Evolutionary conservation across 2,888 invertebrate species (phyloP), one percentile per base, ranked within the genome.

Genomic region (Epirrita christyi): DNA sequence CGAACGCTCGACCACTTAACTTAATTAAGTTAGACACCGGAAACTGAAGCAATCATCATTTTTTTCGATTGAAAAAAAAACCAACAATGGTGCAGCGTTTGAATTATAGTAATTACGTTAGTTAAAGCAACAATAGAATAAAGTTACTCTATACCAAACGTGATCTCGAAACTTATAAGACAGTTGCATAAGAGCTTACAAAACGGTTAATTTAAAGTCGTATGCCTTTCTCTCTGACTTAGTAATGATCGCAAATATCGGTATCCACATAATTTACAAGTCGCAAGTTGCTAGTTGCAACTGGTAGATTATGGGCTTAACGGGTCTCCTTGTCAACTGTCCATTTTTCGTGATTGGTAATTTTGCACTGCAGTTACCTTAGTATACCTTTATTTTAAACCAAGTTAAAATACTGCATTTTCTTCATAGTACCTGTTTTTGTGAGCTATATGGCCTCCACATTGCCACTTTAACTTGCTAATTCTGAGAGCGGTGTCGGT

Each of bases 151-250:
- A 34, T 37, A 52, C 29, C 32, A 29, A 47, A 55, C 50, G 46
- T 46, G 54, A 42, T 59, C 59, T 59, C 59, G 46, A 59, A 59
- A 59, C 55, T 59, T 54, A 50, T 32, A 45, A 42, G 42, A 27
- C 3, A 36, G 48, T 59, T 59, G 50, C 59, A 36, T 37, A 58
- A 58, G 65, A 70, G 69, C 72, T 73, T 80, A 78, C 80, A 78
- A 80, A 80, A 81, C 71, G 64, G 55, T 71, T 67, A 40, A 70
- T 70, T 71, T 65, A 63, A 47, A 68, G 58, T 66, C 55, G 67
- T 63, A 66, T 66, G 71, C 81, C 82, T 82, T 82, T 82, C 81
- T 81, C 81, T 76, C 55, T 15, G 57, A 40, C 21, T 43, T 50
- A 54, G 41, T 53, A 55, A 57, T 55, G 53, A 50, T 53, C 43